These are phyloP conservation scores for Scotopteryx bipunctaria DNA, from an alignment of 2,888 invertebrate genomes.

Conservation along the genomic window DNA sequence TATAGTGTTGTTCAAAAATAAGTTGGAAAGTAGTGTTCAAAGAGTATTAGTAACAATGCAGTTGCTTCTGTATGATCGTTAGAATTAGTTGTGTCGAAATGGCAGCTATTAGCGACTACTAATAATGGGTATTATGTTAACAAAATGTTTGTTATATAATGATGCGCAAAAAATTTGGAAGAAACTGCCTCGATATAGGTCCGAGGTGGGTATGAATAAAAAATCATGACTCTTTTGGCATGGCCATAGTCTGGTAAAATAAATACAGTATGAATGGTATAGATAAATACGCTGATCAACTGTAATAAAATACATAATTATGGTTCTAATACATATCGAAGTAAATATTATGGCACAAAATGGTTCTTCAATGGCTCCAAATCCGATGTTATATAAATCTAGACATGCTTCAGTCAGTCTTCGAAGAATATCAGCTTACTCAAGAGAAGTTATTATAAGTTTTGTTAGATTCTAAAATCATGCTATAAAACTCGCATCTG, in stretches of 20 bases:
- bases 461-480: slow-evolving; percentile 44
- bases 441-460: slow-evolving; percentile 12
- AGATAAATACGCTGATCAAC: slow-evolving; percentile 41
- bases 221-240: slow-evolving; percentile 28
- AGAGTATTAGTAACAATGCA: neutral
- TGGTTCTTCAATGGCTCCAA: slow-evolving; percentile 38
- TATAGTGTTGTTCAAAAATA: neutral
- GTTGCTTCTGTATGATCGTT: slow-evolving; percentile 47
- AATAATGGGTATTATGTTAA: slow-evolving; percentile 55
- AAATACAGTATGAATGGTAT: slow-evolving; percentile 46
- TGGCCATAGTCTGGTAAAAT: slow-evolving; percentile 34
- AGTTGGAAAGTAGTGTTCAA: neutral
- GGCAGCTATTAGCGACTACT: slow-evolving; percentile 50
- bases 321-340: slow-evolving; percentile 29
- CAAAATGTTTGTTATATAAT: slow-evolving; percentile 44
- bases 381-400: slow-evolving; percentile 46
- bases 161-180: slow-evolving; percentile 60
- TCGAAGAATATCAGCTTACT: slow-evolving; percentile 20
- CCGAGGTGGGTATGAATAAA: slow-evolving; percentile 47
- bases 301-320: slow-evolving; percentile 31
- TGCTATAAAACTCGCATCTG: slow-evolving; percentile 46
- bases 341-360: slow-evolving; percentile 24
- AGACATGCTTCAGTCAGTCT: slow-evolving; percentile 74
- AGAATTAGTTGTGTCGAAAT: slow-evolving; percentile 41
- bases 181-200: slow-evolving; percentile 61